These are phyloP conservation scores for Spinibarbus caldwelli DNA, from an alignment of 2,797 vertebrate genomes.

Conservation along the genomic window DNA sequence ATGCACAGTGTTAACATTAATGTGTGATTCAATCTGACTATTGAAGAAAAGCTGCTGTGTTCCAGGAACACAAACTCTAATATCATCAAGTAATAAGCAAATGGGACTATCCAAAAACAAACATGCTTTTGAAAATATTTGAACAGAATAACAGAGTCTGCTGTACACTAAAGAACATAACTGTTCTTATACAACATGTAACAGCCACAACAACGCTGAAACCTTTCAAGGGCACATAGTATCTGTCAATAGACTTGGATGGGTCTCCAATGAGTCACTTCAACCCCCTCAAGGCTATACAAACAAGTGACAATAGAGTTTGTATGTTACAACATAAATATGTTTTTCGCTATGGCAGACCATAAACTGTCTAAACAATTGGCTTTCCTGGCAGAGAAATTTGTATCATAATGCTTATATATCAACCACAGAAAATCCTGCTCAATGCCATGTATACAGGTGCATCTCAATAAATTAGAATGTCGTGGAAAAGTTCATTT, in stretches of 20 bases:
- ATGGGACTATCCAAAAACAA: background rate
- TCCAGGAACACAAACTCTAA: slow-evolving; percentile 3
- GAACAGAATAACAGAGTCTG: background rate
- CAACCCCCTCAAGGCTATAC: slow-evolving; percentile 4
- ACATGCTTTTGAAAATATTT: background rate
- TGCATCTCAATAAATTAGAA: no score
- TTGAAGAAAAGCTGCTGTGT: background rate
- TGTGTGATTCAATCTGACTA: background rate
- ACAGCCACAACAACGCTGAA: slow-evolving; percentile 7
- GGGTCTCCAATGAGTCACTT: slow-evolving; percentile 25
- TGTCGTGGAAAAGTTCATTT: no score
- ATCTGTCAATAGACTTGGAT: slow-evolving; percentile 12
- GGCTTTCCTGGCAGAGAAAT: background rate
- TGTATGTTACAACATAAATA: slow-evolving; percentile 5
- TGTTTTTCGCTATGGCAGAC: background rate
- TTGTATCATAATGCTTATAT: background rate
- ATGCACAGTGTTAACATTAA: slow-evolving; percentile 20
- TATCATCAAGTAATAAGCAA: slow-evolving; percentile 18
- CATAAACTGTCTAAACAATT: background rate
- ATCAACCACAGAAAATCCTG: background rate
- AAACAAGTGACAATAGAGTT: slow-evolving; percentile 18
- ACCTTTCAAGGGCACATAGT: slow-evolving; percentile 1
- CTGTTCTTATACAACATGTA: background rate
- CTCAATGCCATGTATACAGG: background rate
- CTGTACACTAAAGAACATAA: background rate